Evolutionary conservation across 2,888 invertebrate species (phyloP).

Genomic region (Nomada hirtipes): DNA sequence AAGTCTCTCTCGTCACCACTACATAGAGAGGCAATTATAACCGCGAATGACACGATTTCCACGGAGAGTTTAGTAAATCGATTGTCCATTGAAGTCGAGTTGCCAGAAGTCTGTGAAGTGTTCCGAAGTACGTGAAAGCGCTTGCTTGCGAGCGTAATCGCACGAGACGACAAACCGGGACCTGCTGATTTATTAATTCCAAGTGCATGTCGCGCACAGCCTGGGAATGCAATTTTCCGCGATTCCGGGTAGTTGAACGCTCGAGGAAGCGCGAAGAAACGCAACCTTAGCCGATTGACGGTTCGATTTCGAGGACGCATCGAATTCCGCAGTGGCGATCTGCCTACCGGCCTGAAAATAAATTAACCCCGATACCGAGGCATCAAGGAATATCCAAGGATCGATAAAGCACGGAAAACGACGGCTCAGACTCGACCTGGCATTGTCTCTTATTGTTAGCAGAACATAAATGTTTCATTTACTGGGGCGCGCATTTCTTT

Average conservation of each 20-base stretch:
- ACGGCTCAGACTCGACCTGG: constrained; percentile 13
- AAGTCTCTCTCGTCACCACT: too few species aligned
- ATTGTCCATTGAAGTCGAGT: too few species aligned
- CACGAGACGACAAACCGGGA: too few species aligned
- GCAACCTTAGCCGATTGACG: neutral
- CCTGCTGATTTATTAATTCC: constrained; percentile 17
- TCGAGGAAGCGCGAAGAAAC: constrained; percentile 2
- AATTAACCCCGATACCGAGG: constrained; percentile 52
- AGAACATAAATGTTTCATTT: constrained; percentile 57
- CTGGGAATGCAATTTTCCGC: neutral
- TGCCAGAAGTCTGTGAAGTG: neutral
- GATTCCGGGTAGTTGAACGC: neutral
- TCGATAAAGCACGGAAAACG: constrained; percentile 51
- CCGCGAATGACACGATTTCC: too few species aligned
- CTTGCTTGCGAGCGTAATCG: neutral
- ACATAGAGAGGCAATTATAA: too few species aligned
- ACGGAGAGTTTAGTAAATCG: too few species aligned
- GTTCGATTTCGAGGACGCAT: constrained; percentile 24
- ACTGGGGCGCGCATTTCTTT: constrained; percentile 13
- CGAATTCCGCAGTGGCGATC: constrained; percentile 35
- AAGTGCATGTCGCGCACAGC: too few species aligned
- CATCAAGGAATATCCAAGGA: constrained; percentile 53
- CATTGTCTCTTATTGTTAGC: constrained; percentile 10
- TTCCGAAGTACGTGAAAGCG: neutral
- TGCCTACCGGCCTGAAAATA: constrained; percentile 44